These are phyloP conservation scores for Cinclus mexicanus DNA, from an alignment of 2,113 vertebrate species.

Conservation along the genomic window DNA sequence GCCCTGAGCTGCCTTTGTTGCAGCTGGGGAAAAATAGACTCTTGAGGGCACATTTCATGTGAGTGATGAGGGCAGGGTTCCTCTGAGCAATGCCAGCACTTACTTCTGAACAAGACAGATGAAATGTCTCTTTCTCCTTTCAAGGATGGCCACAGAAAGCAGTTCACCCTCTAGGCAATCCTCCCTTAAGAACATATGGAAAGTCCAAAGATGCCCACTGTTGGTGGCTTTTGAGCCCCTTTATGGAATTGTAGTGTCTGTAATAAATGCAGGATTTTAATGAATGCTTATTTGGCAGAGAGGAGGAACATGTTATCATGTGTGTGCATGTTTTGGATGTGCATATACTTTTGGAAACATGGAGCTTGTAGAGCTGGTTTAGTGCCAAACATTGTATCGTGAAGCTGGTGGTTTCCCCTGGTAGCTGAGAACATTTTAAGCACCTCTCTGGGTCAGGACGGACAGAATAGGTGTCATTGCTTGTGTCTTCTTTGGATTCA, in stretches of 20 bases:
- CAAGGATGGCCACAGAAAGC: background rate
- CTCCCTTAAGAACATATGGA: background rate
- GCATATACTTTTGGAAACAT: background rate
- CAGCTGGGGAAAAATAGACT: background rate
- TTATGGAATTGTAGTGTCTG: background rate
- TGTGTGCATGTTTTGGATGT: background rate
- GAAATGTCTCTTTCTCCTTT: conserved; percentile 9
- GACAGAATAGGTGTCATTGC: background rate
- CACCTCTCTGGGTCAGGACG: background rate
- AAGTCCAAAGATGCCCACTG: background rate
- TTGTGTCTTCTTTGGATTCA: background rate
- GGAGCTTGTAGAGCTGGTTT: background rate
- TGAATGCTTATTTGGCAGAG: background rate
- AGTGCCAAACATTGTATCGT: background rate
- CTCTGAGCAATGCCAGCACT: rapidly evolving
- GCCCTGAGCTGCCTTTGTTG: background rate
- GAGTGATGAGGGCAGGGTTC: background rate
- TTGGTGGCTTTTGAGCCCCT: background rate
- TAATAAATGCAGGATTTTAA: background rate
- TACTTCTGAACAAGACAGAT: background rate
- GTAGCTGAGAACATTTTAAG: background rate
- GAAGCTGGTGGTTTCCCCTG: background rate
- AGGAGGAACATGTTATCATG: background rate
- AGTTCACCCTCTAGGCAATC: background rate
- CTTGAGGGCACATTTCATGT: background rate